Evolutionary conservation across 2,888 invertebrate species (phyloP).

Genomic region (Drosophila fulvimacula): DNA sequence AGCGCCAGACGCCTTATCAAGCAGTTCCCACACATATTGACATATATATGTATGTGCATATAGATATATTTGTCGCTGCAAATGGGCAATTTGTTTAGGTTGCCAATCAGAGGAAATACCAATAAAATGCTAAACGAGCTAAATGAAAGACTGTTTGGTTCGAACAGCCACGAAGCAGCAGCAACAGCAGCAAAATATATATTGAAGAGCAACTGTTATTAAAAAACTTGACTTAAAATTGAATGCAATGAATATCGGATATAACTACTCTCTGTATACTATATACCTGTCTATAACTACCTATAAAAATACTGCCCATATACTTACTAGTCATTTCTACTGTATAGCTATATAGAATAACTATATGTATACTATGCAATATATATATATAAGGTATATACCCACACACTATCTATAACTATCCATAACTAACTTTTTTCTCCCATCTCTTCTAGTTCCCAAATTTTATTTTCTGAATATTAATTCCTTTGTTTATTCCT

Average conservation of each 20-base stretch:
- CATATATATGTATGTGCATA: background rate
- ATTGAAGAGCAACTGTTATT: conserved; percentile 19
- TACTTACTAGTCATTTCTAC: background rate
- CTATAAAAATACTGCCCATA: background rate
- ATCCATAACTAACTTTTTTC: background rate
- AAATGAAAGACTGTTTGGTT: conserved; percentile 42
- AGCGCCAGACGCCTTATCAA: conserved; percentile 29
- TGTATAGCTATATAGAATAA: background rate
- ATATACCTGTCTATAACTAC: background rate
- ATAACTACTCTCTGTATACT: background rate
- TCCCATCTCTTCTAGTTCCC: no score
- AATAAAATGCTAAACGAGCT: conserved; percentile 65
- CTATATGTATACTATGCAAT: background rate
- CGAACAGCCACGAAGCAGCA: conserved; percentile 20
- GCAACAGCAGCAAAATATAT: conserved; percentile 9
- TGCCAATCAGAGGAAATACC: conserved; percentile 61
- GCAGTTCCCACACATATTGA: conserved; percentile 5
- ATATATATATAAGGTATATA: no score
- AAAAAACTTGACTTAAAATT: conserved; percentile 12
- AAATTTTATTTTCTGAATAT: no score
- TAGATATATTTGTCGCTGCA: background rate
- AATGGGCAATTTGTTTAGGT: conserved; percentile 43
- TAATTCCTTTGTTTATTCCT: no score
- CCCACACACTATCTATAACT: background rate
- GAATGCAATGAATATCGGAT: conserved; percentile 6